Evolutionary conservation across 2,797 vertebrate genomes (phyloP), one percentile per base, ranked within the genome.

Genomic region (Coccyzus lansbergi): DNA sequence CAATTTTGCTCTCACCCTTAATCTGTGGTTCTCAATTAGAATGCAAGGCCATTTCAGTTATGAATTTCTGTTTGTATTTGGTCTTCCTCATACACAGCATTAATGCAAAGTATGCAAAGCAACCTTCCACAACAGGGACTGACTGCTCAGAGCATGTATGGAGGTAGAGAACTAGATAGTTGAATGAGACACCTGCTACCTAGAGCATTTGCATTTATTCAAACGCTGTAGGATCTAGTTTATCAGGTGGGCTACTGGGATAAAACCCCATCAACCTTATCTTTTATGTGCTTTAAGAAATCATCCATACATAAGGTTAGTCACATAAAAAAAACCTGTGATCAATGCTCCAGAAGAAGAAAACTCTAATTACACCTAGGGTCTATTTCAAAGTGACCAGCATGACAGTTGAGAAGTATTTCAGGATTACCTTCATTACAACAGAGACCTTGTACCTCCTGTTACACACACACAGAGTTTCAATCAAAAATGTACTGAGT

Each of bases 51-150:
- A 70, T 69, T 72, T 52, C 4, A 1, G 36, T 11, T 0, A 7
- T 51, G 86, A n/a, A 51, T 68, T 63, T 36, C 63, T 72, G 51
- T 38, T 44, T 80, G 21, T 18, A 2, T 51, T 78, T 46, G 68
- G 59, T 68, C 31, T 58, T 71, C 17, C 48, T 7, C 3, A 0
- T 0, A 0, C 38, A 15, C 58, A 36, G 44, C 1, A 2, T 42
- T 49, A 69, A 38, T 1, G n/a, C 68, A 26, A 67, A 70, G 40
- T 3, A 2, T 14, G 72, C n/a, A 44, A 56, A 79, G 89, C 36
- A 49, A 55, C 6, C 52, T 79, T 69, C 48, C 40, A 34, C 51
- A 29, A 72, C 63, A 72, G 91, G 76, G 51, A 91, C 58, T 0
- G 0, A 91, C 58, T 0, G 0, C 65, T 49, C 69, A n/a, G 67